Evolutionary conservation across 2,888 invertebrate species (phyloP).

Genomic region (Camponotus fellah): DNA sequence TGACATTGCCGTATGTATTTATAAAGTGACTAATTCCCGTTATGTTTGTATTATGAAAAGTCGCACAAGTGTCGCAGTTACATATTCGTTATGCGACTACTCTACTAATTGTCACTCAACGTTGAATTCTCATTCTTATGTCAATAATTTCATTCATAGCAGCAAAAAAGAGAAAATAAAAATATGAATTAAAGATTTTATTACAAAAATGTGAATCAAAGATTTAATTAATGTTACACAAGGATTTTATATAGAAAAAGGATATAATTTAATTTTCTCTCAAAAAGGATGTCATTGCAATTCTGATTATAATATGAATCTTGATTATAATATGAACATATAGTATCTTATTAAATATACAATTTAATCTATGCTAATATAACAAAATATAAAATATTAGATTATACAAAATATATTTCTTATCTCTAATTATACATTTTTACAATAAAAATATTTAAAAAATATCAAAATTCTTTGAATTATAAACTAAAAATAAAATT

Average conservation of each 20-base stretch:
- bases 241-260: no score
- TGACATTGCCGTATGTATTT: conserved; percentile 26
- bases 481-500: not conserved
- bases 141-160: conserved; percentile 3
- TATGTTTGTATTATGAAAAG: conserved; percentile 19
- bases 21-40: conserved; percentile 44
- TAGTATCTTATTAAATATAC: not conserved
- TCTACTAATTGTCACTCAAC: conserved; percentile 34
- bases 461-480: not conserved
- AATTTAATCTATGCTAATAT: not conserved
- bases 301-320: not conserved
- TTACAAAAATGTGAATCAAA: not conserved
- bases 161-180: not conserved
- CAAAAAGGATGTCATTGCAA: not conserved
- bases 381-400: not conserved
- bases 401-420: not conserved
- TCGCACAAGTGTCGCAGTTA: conserved; percentile 26
- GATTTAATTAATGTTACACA: not conserved
- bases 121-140: not conserved
- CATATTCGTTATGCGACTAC: conserved; percentile 34
- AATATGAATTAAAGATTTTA: not conserved
- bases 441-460: not conserved
- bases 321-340: not conserved
- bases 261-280: no score
- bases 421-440: not conserved